Percentiles rank a stretch among this genome's conserved stretches.
Conservation (phyloP, 2,113 vertebrate species). For the Gnathonemus echidnorhynchus region DNA sequence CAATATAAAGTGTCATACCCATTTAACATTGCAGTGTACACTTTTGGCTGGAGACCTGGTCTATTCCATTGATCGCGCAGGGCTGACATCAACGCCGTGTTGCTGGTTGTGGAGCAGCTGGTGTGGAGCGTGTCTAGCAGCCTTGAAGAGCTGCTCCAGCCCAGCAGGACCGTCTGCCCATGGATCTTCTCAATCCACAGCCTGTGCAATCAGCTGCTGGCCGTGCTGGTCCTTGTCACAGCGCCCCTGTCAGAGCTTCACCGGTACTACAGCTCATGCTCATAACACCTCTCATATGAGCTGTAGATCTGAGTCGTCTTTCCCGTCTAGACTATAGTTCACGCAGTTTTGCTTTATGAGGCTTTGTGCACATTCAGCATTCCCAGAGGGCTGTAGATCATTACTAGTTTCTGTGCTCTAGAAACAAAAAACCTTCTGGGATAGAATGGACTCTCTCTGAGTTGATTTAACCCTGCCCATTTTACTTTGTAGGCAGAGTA, state of each 20-base stretch:
- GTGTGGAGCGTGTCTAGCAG: slow-evolving; percentile 80
- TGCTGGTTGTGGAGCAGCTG: slow-evolving; percentile 78
- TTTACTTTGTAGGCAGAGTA: not conserved
- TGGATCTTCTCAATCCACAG: slow-evolving; percentile 74
- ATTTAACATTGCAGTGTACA: not conserved
- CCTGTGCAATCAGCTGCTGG: slow-evolving; percentile 78
- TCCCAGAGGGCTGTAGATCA: not conserved
- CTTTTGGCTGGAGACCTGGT: not conserved
- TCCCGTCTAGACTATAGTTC: not conserved
- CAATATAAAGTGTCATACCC: not conserved
- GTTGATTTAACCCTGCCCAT: not conserved
- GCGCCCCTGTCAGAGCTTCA: slow-evolving; percentile 70
- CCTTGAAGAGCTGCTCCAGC: slow-evolving; percentile 60
- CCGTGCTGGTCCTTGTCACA: slow-evolving; percentile 68
- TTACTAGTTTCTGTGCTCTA: not conserved
- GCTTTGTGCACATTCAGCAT: not conserved
- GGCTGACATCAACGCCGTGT: slow-evolving; percentile 74
- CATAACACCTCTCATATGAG: not conserved
- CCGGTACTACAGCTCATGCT: slow-evolving; percentile 52
- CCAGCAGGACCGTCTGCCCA: slow-evolving; percentile 47
- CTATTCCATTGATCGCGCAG: slow-evolving; percentile 44
- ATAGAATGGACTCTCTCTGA: not conserved
- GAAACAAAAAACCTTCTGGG: not conserved
- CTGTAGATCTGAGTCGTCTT: not conserved
- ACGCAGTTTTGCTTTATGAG: not conserved